Base-by-base conservation (phyloP, 2,888 invertebrate genomes). In the Hirtodrosophila duncani region DNA sequence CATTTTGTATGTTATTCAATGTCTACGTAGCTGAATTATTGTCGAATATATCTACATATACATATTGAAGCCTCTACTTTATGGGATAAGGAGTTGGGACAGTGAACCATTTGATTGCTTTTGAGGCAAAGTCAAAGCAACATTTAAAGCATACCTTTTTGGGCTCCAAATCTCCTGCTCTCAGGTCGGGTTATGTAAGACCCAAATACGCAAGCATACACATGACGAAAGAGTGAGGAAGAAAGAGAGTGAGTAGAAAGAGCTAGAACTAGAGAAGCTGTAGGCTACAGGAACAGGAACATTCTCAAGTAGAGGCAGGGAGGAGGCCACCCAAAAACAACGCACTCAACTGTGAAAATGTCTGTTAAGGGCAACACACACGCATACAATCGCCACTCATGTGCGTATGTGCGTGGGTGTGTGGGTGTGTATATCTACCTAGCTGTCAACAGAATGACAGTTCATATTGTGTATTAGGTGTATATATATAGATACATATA, bases 331-430 rank as follows among this genome's bases (percentile, higher is more conserved):
- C 59, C 59, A 41, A 41, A 42, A 78, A 72, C 67, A 75, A 69
- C 70, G 72, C 81, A 80, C 70, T 75, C 81, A 63, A 78, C 75
- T 75, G 81, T 75, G 81, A 75, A 75, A 75, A 75, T 75, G 81
- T 78, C 81, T 75, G 75, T 78, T 81, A 70, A 74, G 79, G 74
- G 70, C 56, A 65, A 66, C 63, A 72, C 42, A 56, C 67, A 49
- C 51, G 53, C 53, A 63, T 53, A 60, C 44, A 57, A 38, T 42
- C 50, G 30, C 42, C 39, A 43, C 58, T 58, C 31, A 39, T 56
- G 57, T 57, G 56, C 67, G 70, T 69, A 63, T 53, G 60, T 69
- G 50, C 58, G 58, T 63, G 55, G 49, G 49, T 49, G 55, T 36
- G 34, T 17, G 20, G 62, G 72, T 56, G 61, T 48, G 50, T 57